Percentiles rank a stretch among this genome's conserved stretches.
Evolutionary conservation across 2,888 invertebrate genomes (phyloP).

Genomic region (Chrysolina oricalcia): DNA sequence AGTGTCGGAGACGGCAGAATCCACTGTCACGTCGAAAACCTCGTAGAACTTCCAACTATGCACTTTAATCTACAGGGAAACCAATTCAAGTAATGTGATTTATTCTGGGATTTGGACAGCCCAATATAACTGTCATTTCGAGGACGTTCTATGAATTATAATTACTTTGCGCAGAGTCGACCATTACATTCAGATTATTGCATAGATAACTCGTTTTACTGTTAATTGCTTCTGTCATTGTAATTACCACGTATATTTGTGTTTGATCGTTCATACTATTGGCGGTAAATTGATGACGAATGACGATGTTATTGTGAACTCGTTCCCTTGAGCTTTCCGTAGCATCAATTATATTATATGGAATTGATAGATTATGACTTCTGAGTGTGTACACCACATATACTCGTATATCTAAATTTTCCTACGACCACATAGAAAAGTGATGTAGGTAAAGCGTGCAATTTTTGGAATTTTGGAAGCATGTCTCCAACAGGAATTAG

Average conservation of each 20-base stretch:
- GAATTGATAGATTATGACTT: no score
- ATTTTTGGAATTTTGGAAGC: no score
- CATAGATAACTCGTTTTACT: conserved; percentile 50
- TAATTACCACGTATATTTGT: conserved; percentile 40
- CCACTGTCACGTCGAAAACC: conserved; percentile 47
- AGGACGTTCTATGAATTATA: conserved; percentile 48
- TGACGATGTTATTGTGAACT: conserved; percentile 11
- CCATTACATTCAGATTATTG: conserved; percentile 49
- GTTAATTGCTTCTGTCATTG: conserved; percentile 50
- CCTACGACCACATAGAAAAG: no score
- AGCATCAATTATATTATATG: neutral
- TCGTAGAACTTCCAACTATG: conserved; percentile 45
- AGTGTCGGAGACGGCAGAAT: conserved; percentile 24
- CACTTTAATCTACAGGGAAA: conserved; percentile 46
- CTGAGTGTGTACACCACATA: no score
- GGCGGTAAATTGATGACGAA: conserved; percentile 10
- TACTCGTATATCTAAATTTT: no score
- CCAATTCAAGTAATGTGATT: conserved; percentile 56
- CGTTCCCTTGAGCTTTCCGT: neutral
- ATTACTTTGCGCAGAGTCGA: conserved; percentile 52
- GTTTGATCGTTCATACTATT: neutral
- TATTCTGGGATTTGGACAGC: conserved; percentile 52
- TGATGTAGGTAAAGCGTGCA: no score
- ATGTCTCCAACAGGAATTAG: no score
- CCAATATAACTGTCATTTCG: conserved; percentile 55